Base-by-base conservation (phyloP, 2,113 vertebrate species). In the Brienomyrus longianalis region DNA sequence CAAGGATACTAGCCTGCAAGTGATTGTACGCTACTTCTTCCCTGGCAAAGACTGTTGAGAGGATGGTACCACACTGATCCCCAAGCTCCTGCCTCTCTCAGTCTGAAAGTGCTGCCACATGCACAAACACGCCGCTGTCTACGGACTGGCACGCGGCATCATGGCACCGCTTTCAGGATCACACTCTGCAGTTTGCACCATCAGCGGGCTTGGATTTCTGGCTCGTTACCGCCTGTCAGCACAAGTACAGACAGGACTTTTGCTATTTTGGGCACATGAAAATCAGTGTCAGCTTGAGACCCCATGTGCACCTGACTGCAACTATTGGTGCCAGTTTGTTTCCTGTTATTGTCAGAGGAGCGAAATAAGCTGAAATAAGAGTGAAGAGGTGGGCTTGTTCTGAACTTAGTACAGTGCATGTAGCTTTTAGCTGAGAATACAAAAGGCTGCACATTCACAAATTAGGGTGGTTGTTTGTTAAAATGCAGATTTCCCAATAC, bases 181-280 rank as follows among this genome's bases (percentile, higher is more conserved):
- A 84, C 45, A 45, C 45, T 48, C 8, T 80, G 74, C 74, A 19
- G 45, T 84, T 84, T 84, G 83, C 83, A 84, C 43, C 45, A n/a
- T 84, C 83, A 47, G 83, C 45, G 43, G 83, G 19, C 83, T 23
- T 10, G 45, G 35, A 9, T 84, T 84, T 47, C 48, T 84, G 83
- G 39, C 83, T 47, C 45, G 19, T 47, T 48, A 84, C 83, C 45
- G 43, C 45, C 39, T 43, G 39, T 84, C 39, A 84, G 83, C 39
- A 84, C 83, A 84, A 84, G 43, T n/a, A 47, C 83, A 84, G 83
- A 84, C 83, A 84, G 83, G 83, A 84, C 45, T 84, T 84, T 11
- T 84, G 74, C 74, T 80, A 80, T 80, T 80, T 80, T 80, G 74
- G 74, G 43, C 74, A 19, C 74, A 80, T 80, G 74, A 80, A 80